Conservation (phyloP, 1,140 invertebrate species). For the Drosophila bipectinata region DNA sequence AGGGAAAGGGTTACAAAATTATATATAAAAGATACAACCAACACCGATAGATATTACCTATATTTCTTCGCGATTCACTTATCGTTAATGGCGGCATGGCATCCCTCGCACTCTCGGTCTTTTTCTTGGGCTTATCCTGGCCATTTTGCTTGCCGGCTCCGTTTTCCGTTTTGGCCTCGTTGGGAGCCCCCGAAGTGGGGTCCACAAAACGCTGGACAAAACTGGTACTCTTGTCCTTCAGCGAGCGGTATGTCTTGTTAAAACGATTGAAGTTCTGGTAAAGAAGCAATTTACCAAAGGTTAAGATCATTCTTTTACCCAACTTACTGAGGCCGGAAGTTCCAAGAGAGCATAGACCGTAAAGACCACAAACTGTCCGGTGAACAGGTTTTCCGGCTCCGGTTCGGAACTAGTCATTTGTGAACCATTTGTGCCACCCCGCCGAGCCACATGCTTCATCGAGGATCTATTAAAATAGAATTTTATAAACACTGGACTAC, state of each 20-base stretch:
- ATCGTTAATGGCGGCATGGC: conserved; percentile 73
- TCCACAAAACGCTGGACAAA: conserved; percentile 70
- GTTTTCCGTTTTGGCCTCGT: conserved; percentile 42
- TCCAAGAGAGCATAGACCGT: conserved; percentile 90
- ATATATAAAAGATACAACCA: neutral
- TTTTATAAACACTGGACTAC: conserved; percentile 1
- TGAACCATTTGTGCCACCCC: conserved; percentile 26
- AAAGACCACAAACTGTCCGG: conserved; percentile 89
- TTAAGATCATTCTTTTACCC: neutral
- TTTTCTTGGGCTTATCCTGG: conserved; percentile 60
- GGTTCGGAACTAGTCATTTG: conserved; percentile 27
- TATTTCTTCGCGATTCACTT: conserved; percentile 78
- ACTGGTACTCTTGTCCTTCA: conserved; percentile 68
- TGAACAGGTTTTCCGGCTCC: conserved; percentile 85
- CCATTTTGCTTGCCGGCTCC: conserved; percentile 6
- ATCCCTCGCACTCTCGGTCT: conserved; percentile 58
- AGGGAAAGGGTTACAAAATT: neutral
- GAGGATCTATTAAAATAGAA: conserved; percentile 54
- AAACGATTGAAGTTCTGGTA: conserved; percentile 80
- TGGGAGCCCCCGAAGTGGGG: conserved; percentile 20
- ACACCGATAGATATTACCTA: conserved; percentile 41
- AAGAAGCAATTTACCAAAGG: conserved; percentile 20
- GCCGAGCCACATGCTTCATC: conserved; percentile 59
- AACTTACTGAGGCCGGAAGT: conserved; percentile 81
- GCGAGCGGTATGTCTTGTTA: conserved; percentile 80